phyloP scores from a whole-genome alignment of 1,140 invertebrate species.

The Carposina sasakii region DNA sequence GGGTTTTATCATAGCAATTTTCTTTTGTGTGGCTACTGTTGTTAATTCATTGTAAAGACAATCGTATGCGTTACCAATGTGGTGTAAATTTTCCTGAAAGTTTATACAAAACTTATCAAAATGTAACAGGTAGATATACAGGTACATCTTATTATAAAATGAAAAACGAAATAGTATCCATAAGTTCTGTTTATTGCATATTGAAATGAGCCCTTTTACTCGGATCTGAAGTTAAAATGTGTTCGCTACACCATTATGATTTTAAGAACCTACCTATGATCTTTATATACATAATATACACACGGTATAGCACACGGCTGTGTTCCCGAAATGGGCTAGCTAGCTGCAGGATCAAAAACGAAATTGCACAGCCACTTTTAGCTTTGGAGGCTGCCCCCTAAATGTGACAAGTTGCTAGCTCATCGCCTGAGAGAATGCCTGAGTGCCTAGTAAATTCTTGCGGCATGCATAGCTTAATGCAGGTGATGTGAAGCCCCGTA shows the following conservation, averaged over 20 bases:
- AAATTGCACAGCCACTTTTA: neutral
- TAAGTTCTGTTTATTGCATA: neutral
- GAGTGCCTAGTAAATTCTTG: neutral
- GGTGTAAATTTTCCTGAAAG: constrained; percentile 30
- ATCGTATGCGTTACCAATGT: constrained; percentile 41
- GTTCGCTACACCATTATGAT: neutral
- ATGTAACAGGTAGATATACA: neutral
- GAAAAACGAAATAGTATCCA: neutral
- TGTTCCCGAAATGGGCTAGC: too few species aligned
- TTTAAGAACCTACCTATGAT: neutral
- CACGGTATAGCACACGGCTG: too few species aligned
- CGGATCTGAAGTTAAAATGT: neutral
- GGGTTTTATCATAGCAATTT: neutral
- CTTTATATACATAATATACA: neutral
- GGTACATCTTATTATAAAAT: neutral
- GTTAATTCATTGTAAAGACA: constrained; percentile 31
- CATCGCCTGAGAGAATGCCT: neutral
- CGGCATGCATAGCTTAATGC: neutral
- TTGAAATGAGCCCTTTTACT: neutral
- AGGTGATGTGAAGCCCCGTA: too few species aligned
- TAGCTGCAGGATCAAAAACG: neutral
- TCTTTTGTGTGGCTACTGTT: neutral
- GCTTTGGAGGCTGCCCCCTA: neutral
- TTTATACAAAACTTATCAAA: neutral
- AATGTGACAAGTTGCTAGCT: neutral